These are phyloP conservation scores for Odontothrips loti DNA, from an alignment of 2,888 invertebrate species.

Conservation along the genomic window DNA sequence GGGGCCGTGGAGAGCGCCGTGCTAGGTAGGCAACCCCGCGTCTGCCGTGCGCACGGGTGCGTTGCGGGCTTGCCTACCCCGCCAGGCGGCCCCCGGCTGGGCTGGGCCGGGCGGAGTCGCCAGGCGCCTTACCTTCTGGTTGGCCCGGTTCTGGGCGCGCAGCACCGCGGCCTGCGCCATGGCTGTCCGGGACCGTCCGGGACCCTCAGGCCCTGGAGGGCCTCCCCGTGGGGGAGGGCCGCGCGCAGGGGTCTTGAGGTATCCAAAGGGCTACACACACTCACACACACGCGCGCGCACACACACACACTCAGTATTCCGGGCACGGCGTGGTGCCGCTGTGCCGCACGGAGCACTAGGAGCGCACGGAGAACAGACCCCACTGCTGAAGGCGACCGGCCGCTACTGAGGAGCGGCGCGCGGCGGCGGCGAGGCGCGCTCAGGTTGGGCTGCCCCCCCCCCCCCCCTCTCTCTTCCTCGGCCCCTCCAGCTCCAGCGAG, in stretches of 20 bases:
- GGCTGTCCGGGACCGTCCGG: not conserved
- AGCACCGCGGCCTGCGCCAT: slow-evolving; percentile 45
- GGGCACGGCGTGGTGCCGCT: not conserved
- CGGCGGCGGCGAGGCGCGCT: not conserved
- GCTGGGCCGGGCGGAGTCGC: not conserved
- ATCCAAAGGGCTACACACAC: not conserved
- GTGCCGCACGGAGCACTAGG: not conserved
- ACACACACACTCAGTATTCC: not conserved
- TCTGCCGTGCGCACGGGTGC: too few relatives aligned
- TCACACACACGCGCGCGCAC: not conserved
- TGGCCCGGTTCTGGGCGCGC: slow-evolving; percentile 43
- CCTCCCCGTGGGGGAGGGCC: not conserved
- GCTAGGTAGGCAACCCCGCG: too few relatives aligned
- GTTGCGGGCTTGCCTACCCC: too few relatives aligned
- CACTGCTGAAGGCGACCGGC: not conserved
- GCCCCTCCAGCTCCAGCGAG: not conserved
- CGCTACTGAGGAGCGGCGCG: not conserved
- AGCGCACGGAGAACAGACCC: too few relatives aligned
- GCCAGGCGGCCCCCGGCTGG: not conserved
- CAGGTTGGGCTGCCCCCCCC: not conserved
- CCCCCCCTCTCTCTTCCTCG: not conserved
- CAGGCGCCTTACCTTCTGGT: slow-evolving; percentile 41
- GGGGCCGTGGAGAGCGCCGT: too few relatives aligned
- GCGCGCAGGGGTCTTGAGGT: not conserved
- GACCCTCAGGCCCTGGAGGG: not conserved